Evolutionary conservation across 64 coral and sea anemone species (phyloP), one percentile per base, ranked within the genome.

Genomic region (Pocillopora damicornis): DNA sequence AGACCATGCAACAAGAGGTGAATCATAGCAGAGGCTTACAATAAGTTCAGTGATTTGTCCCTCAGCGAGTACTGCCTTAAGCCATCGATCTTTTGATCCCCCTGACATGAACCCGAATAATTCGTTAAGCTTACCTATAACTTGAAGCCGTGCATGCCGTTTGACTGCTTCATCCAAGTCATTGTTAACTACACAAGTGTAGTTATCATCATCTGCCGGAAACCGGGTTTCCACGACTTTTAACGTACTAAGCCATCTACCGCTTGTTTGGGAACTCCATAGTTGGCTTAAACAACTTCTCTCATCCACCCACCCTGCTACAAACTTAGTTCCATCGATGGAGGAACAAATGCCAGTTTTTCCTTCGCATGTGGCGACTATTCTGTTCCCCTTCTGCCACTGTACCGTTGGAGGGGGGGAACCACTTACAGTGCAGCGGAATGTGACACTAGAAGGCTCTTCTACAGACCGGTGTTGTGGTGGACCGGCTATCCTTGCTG

Each of bases 181-280:
- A 58, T 85, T 85, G 18, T 26, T 18, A 17, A 85, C 81, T n/a
- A 25, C 64, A 85, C 81, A 85, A 57, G 18, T 34, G 61, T 85
- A 85, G 23, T 85, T 37, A 37, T 14, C 63, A 14, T 13, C 80
- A 85, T 85, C 81, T 23, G 20, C 81, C 1, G 81, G 81, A 13
- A 22, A 85, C 4, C 23, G 35, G 4, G 65, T 71, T 0, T 56
- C 58, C 18, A 15, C 5, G 35, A 85, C 64, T 58, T n/a, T 14
- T 13, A 85, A 45, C 42, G 11, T 15, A 20, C 64, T 85, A 0
- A 57, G 22, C 81, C 81, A 85, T 25, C 64, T 51, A 2, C 81
- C 81, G 81, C 64, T 85, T 1, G 20, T 45, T 58, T 37, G 81
- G 22, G 63, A 63, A 18, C 26, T 73, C 16, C 37, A 59, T 6